Base-by-base conservation (phyloP, 2,113 vertebrate species). In the Oryzias celebensis region DNA sequence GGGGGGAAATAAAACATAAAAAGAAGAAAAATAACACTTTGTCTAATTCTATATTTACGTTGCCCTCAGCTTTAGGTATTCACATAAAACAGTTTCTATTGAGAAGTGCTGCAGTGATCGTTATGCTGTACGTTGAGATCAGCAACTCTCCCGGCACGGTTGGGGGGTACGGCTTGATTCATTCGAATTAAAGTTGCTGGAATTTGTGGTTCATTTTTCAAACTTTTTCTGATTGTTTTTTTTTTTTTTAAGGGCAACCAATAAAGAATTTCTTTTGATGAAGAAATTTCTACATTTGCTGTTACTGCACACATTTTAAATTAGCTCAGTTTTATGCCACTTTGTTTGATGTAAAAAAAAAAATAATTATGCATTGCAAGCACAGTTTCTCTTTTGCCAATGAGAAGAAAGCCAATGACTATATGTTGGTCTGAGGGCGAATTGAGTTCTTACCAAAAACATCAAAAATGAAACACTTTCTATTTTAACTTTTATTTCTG, bases 21-120 rank as follows among this genome's bases (percentile, higher is more conserved):
- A 82, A 88, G 73, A 85, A 85, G 87, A 83, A 83, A 87, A 86
- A 86, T 73, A 89, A 79, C 79, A 82, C 82, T 89, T 90, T 90
- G 82, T 87, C 81, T 90, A 87, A 90, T 88, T 89, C 85, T 88
- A 86, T 89, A 84, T 91, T 89, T 80, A 87, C 89, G 82, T 83
- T 85, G 78, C 86, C 84, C 85, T 90, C 77, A 87, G 89, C 87
- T 87, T 77, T 73, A 88, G 87, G 80, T 90, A 59, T 79, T 84
- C 79, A 66, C 83, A 86, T 88, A 69, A 84, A 87, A 79, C 82
- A 81, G 76, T 85, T 86, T 81, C 84, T 72, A 75, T 85, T 87
- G 78, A 87, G 75, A 85, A 85, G 81, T 75, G 77, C 83, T 76
- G 73, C 50, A 36, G 75, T 77, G 79, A 85, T 83, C 74, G 76